Evolutionary conservation across 2,888 invertebrate species (phyloP), one percentile per base, ranked within the genome.

Genomic region (Pterostichus niger): DNA sequence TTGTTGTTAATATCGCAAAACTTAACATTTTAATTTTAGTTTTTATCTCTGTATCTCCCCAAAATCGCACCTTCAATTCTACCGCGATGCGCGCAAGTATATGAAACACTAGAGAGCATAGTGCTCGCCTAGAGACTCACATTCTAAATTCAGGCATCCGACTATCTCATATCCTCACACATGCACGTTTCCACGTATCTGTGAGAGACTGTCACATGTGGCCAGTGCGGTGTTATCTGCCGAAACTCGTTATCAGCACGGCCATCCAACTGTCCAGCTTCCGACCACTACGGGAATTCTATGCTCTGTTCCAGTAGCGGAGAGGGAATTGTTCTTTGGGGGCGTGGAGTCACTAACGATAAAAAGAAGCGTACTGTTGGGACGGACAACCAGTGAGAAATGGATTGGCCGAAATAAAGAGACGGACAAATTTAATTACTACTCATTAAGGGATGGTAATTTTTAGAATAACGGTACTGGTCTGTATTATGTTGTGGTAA

Each of bases 241-340:
- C 31, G 49, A 64, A 80, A 64, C 64, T 80, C 64, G 80, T 80
- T 80, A 80, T 80, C 80, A 68, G 64, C 49, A n/a, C 80, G 46
- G 15, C 31, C 35, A 68, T 64, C 80, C 77, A 44, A 80, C 80
- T 80, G 80, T 64, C 80, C 80, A 68, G 68, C 35, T 64, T 49
- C 79, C 64, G 33, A 64, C 68, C 44, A 71, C 17, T 44, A 3
- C 40, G 68, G 68, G 68, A 64, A 71, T 71, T 71, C 68, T 49
- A 49, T 5, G 44, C 15, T 9, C 40, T 6, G 40, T 9, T 2
- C 35, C 68, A 71, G 68, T 40, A 44, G 44, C 44, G 68, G 3
- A 4, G 17, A 44, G 13, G 35, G 35, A 13, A 64, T 9, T 15
- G 56, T 56, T 56, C 56, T n/a, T 5, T 13, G 17, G 17, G 17